These are phyloP conservation scores for Pristiophorus japonicus DNA, from an alignment of 2,113 vertebrate species.

Conservation along the genomic window DNA sequence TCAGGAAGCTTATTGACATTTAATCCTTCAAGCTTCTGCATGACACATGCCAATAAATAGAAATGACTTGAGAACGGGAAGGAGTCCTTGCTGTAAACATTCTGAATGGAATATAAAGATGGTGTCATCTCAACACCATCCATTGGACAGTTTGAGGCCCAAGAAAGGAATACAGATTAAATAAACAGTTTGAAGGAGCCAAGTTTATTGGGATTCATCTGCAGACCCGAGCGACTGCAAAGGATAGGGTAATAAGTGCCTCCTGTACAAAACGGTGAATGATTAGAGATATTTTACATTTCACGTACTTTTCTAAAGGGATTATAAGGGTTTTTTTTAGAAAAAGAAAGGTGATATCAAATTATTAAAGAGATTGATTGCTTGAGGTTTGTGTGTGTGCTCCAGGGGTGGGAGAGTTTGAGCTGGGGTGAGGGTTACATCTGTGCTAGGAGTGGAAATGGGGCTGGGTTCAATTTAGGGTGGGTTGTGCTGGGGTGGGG, in stretches of 20 bases:
- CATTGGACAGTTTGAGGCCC: background rate
- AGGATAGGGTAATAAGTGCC: background rate
- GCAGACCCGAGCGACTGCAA: background rate
- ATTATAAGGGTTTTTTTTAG: background rate
- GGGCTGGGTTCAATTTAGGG: too few relatives aligned
- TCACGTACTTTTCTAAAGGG: background rate
- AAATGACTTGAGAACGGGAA: background rate
- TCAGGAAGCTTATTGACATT: background rate
- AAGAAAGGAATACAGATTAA: background rate
- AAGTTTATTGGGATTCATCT: background rate
- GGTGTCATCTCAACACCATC: background rate
- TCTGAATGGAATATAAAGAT: background rate
- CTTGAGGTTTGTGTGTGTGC: background rate
- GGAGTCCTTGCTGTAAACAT: background rate
- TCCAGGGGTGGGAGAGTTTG: background rate
- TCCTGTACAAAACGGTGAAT: background rate
- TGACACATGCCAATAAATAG: background rate
- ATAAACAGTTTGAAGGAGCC: background rate
- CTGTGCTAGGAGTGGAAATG: too few relatives aligned
- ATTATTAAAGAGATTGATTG: background rate
- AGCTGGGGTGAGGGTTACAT: background rate
- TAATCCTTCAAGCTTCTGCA: background rate
- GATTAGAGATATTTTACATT: background rate
- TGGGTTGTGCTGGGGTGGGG: too few relatives aligned
- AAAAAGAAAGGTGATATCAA: background rate